Base-by-base conservation (phyloP, 2,113 vertebrate genomes). In the Mixornis gularis region DNA sequence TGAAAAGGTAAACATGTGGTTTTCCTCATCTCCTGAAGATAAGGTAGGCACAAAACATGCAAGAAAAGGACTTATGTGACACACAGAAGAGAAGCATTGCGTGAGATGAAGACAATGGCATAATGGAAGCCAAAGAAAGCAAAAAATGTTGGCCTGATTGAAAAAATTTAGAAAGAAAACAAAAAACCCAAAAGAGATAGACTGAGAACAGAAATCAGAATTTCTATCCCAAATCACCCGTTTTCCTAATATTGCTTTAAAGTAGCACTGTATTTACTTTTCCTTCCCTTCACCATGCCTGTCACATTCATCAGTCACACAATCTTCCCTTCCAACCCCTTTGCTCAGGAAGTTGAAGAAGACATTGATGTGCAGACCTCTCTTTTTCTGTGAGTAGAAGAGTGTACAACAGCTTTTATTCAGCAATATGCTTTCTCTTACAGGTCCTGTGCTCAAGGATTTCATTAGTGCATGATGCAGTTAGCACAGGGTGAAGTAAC, bases 181-280 rank as follows among this genome's bases (percentile, higher is more conserved):
- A 7, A 9, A 70, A 32, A 58, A 40, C 30, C 1, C 1, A 49
- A 32, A 55, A 17, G 18, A 53, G 22, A 43, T 2, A 38, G 4
- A 20, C 2, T 20, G 27, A 59, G n/a, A 73, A 26, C 5, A 69
- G 25, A 92, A 65, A 43, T 25, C 12, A 36, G 14, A 60, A 44
- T n/a, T 80, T 90, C 15, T 8, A 43, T 29, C 12, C 22, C 6
- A 0, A 29, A 11, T 26, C 4, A 43, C 3, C 3, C 0, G 0
- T 49, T 73, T 74, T 74, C 21, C 12, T 34, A 55, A 53, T 65
- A 56, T 40, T 77, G 2, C 10, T 89, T 77, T 27, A 68, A 87
- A 82, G 10, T 6, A 71, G 10, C 12, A 46, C 15, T 12, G 4
- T 52, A 11, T 36, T 60, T 73, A 17, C 18, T 58, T 85, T 82